Percentiles rank a stretch among this genome's conserved stretches.
phyloP scores from a whole-genome alignment of 1,140 invertebrate species.

The Heliconius nattereri region DNA sequence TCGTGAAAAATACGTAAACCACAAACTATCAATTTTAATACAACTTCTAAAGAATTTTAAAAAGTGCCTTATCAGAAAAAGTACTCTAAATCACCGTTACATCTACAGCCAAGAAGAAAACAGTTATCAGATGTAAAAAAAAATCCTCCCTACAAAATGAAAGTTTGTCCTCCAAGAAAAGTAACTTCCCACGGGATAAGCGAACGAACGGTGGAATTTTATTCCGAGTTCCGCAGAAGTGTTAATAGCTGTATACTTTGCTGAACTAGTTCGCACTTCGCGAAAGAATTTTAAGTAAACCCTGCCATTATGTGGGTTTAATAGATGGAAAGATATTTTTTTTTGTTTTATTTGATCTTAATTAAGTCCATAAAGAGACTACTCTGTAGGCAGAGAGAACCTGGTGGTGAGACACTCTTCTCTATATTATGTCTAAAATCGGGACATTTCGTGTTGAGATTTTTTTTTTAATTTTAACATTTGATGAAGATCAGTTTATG shows the following conservation, averaged over 20 bases:
- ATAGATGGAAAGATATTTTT: too few species aligned
- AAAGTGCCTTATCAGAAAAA: neutral
- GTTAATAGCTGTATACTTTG: constrained; percentile 9
- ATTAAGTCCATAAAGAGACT: too few species aligned
- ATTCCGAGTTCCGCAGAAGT: constrained; percentile 11
- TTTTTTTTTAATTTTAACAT: too few species aligned
- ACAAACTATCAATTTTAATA: neutral
- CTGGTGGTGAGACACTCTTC: too few species aligned
- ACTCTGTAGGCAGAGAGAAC: too few species aligned
- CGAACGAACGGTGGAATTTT: neutral
- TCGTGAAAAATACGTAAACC: neutral
- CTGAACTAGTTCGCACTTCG: constrained; percentile 6
- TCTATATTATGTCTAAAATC: too few species aligned
- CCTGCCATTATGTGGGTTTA: neutral
- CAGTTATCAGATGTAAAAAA: constrained; percentile 13
- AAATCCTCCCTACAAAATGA: constrained; percentile 22
- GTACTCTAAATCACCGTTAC: neutral
- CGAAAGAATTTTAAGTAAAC: neutral
- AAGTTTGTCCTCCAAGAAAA: constrained; percentile 24
- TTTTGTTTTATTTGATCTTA: too few species aligned
- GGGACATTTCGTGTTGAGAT: too few species aligned
- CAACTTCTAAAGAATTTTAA: neutral
- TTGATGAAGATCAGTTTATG: too few species aligned
- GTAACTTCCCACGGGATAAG: constrained; percentile 4
- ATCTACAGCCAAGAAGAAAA: neutral